Evolutionary conservation across 2,888 invertebrate species (phyloP).

Genomic region (Phortica okadai): DNA sequence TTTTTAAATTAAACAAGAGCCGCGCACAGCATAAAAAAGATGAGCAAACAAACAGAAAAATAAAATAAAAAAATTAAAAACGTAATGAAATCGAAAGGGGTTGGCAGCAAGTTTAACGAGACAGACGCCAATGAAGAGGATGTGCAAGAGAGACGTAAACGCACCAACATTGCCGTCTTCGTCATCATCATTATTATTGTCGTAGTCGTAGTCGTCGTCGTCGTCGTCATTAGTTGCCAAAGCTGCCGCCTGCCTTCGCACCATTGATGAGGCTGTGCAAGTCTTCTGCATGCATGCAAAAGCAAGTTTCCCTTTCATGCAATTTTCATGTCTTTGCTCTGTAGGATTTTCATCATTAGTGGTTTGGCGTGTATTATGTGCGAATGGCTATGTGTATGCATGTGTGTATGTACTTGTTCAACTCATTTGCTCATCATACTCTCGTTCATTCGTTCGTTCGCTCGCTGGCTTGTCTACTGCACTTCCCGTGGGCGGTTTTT

Average conservation of each 20-base stretch:
- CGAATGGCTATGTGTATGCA: constrained; percentile 39
- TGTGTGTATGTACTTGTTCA: constrained; percentile 20
- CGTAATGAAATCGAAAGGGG: constrained; percentile 67
- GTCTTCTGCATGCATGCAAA: constrained; percentile 56
- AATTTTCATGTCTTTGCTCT: too few species aligned
- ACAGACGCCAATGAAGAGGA: constrained; percentile 1
- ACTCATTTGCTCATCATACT: constrained; percentile 18
- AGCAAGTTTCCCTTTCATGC: constrained; percentile 24
- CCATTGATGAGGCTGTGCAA: background rate
- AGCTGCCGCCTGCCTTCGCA: background rate
- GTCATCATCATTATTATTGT: background rate
- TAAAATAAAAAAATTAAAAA: constrained; percentile 27
- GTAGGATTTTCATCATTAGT: constrained; percentile 48
- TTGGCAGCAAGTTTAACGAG: constrained; percentile 39
- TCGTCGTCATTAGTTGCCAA: background rate
- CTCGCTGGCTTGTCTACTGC: background rate
- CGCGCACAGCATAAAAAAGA: background rate
- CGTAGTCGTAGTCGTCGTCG: background rate
- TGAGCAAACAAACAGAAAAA: too few species aligned
- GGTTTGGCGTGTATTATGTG: too few species aligned
- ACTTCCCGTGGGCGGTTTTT: constrained; percentile 47
- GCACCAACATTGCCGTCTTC: background rate
- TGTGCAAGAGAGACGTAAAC: background rate
- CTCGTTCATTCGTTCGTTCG: constrained; percentile 54
- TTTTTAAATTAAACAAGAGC: constrained; percentile 30